A percentile compares a stretch with the other conserved stretches of the same genome.
These are phyloP conservation scores for Nomada hirtipes DNA, from an alignment of 2,888 invertebrate species.

Conservation along the genomic window DNA sequence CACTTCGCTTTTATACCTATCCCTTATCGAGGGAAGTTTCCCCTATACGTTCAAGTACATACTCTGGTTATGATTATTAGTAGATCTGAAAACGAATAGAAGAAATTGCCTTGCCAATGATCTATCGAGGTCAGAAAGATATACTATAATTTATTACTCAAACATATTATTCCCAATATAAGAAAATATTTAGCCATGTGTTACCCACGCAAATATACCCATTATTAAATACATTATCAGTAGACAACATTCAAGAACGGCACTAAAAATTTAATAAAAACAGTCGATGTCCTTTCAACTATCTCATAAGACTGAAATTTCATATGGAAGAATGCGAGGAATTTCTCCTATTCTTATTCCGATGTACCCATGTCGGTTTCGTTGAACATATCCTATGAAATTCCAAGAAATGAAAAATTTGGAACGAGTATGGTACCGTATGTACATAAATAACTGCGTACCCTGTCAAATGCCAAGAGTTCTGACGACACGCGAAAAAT, in stretches of 20 bases:
- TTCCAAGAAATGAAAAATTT: too few species aligned
- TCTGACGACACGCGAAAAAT: not conserved
- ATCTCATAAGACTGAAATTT: not conserved
- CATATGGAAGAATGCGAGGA: not conserved
- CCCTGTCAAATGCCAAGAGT: not conserved
- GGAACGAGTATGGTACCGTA: not conserved
- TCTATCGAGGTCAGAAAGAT: not conserved
- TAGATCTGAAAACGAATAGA: not conserved
- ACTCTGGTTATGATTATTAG: slow-evolving; percentile 17
- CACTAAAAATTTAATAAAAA: not conserved
- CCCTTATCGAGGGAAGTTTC: not conserved
- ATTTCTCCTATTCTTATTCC: not conserved
- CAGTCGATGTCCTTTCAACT: not conserved
- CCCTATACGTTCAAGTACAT: not conserved
- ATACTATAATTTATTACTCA: not conserved
- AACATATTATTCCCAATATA: not conserved
- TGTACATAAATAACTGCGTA: not conserved
- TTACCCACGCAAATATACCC: too few species aligned
- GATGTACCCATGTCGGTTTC: not conserved
- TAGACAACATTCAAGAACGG: not conserved
- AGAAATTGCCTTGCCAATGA: not conserved
- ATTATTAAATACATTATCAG: too few species aligned
- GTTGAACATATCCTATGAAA: too few species aligned
- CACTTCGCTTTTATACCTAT: slow-evolving; percentile 19
- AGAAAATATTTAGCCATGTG: not conserved